These are phyloP conservation scores for Hoplostethus atlanticus DNA, from an alignment of 2,797 vertebrate genomes.

Conservation along the genomic window DNA sequence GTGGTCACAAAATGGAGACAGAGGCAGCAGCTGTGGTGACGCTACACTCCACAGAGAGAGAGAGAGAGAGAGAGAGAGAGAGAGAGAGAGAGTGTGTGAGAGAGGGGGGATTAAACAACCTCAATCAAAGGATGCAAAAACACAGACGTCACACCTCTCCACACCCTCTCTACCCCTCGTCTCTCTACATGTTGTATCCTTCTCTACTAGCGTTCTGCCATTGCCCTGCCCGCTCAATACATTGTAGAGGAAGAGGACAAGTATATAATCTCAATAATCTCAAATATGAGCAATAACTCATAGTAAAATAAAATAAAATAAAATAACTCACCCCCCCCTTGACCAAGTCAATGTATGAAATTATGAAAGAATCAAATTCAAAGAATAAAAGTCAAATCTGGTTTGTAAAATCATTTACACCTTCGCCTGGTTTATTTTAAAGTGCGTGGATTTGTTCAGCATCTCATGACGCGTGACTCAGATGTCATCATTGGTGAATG, in stretches of 20 bases:
- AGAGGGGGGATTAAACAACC: slow-evolving; percentile 65
- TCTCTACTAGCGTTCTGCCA: no score
- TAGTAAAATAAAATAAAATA: no score
- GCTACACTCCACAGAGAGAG: slow-evolving; percentile 58
- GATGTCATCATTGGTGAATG: no score
- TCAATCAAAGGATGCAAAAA: slow-evolving; percentile 69
- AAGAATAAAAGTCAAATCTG: no score
- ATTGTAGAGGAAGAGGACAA: neutral
- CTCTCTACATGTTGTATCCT: slow-evolving; percentile 1
- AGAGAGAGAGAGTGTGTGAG: slow-evolving; percentile 39
- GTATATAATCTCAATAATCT: neutral
- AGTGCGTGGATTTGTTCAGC: no score
- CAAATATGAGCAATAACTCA: no score
- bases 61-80: slow-evolving; percentile 17
- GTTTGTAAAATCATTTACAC: no score
- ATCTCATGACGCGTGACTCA: no score
- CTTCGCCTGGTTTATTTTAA: no score
- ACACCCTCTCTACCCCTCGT: slow-evolving; percentile 24
- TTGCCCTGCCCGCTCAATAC: neutral
- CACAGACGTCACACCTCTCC: slow-evolving; percentile 55
- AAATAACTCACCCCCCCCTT: neutral
- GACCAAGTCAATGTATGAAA: no score
- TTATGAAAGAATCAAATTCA: no score
- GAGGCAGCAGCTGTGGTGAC: slow-evolving; percentile 77
- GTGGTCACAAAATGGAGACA: slow-evolving; percentile 82